Evolutionary conservation across 2,113 vertebrate genomes (phyloP).

Genomic region (Prunella fulvescens): DNA sequence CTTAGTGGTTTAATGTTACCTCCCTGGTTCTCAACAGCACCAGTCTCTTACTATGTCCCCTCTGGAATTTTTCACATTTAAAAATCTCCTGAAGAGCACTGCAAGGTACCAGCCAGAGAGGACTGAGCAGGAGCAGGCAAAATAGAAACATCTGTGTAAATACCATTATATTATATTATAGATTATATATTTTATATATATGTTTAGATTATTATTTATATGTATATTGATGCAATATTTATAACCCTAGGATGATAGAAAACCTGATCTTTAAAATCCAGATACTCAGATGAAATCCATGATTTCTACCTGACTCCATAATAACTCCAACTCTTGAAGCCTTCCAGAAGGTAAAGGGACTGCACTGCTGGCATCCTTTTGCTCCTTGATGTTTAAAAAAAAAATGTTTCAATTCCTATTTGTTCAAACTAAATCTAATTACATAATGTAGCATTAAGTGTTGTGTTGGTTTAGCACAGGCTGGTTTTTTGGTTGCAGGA

Average conservation of each 20-base stretch:
- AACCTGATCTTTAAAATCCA: not conserved
- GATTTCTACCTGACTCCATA: not conserved
- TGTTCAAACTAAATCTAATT: not conserved
- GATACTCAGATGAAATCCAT: not conserved
- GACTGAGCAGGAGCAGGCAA: not conserved
- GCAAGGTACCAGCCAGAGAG: not conserved
- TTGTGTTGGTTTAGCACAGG: not conserved
- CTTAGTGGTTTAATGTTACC: not conserved
- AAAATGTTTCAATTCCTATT: not conserved
- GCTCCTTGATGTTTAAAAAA: not conserved
- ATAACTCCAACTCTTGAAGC: not conserved
- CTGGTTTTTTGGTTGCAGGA: not conserved
- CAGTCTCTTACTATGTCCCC: not conserved
- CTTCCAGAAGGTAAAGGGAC: accelerated
- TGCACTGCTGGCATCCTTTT: not conserved
- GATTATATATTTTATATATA: not conserved
- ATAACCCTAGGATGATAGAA: not conserved
- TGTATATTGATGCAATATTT: not conserved
- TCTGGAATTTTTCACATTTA: not conserved
- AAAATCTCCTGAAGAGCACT: not conserved
- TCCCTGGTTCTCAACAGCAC: not conserved
- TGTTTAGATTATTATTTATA: not conserved
- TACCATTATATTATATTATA: not conserved
- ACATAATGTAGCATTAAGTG: not conserved
- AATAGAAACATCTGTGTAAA: not conserved